Conservation (phyloP, 2,888 invertebrate genomes). For the Polydrusus cervinus region DNA sequence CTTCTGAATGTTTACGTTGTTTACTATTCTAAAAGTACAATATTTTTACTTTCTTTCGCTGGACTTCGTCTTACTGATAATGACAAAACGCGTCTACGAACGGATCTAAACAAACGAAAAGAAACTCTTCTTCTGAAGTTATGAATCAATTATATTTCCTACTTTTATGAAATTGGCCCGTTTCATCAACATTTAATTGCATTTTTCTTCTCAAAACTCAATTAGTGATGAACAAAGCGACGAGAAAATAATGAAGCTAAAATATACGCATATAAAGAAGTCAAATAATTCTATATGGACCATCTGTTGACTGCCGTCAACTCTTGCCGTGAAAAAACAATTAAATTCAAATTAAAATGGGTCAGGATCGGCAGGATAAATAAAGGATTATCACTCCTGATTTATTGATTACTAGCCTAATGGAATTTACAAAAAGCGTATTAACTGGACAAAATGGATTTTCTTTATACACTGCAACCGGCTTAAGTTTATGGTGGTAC, state of each 20-base stretch:
- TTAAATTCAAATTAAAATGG: slow-evolving; percentile 47
- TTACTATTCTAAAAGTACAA: no score
- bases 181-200: background rate
- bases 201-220: background rate
- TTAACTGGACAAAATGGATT: slow-evolving; percentile 34
- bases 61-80: no score
- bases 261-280: background rate
- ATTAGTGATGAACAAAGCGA: slow-evolving; percentile 1
- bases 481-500: background rate
- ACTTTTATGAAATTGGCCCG: no score
- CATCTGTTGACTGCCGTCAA: slow-evolving; percentile 26
- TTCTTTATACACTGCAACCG: slow-evolving; percentile 17
- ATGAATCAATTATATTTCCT: no score
- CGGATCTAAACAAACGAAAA: no score
- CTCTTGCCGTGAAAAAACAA: slow-evolving; percentile 27
- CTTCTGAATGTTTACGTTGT: no score
- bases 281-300: background rate
- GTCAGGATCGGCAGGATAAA: slow-evolving; percentile 42
- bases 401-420: slow-evolving; percentile 38
- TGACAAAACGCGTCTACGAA: no score
- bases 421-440: slow-evolving; percentile 42
- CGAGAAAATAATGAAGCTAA: background rate
- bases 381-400: slow-evolving; percentile 40
- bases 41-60: no score
- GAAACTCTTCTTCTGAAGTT: no score